These are phyloP conservation scores for Dipus sagitta DNA, from an alignment of 2,797 vertebrate genomes.

Conservation along the genomic window DNA sequence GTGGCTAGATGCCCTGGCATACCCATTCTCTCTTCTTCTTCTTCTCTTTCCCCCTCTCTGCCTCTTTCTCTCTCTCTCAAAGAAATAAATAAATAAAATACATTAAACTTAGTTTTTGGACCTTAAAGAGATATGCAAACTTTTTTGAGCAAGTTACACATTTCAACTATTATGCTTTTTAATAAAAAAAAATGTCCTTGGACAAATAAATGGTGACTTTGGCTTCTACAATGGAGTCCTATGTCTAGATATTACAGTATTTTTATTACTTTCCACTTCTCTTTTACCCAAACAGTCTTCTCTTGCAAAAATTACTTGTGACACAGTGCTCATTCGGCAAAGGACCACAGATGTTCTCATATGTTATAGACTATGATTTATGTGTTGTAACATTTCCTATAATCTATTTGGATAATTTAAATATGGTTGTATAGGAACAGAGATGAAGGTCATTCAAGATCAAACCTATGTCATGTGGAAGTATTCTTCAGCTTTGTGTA, in stretches of 20 bases:
- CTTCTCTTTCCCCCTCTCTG: too few relatives aligned
- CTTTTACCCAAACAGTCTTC: background rate
- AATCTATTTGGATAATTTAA: background rate
- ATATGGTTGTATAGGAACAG: too few relatives aligned
- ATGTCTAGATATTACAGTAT: background rate
- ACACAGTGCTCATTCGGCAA: background rate
- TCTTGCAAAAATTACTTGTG: background rate
- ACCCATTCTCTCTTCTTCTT: too few relatives aligned
- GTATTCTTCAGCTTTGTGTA: background rate
- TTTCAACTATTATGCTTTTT: background rate
- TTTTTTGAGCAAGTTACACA: background rate
- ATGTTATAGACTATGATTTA: background rate
- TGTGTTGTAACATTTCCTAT: background rate
- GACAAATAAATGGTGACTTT: background rate
- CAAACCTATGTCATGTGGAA: background rate
- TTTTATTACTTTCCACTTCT: background rate
- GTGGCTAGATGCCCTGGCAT: too few relatives aligned
- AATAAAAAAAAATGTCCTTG: constrained; percentile 13
- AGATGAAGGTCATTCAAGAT: background rate
- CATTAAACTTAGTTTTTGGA: too few relatives aligned
- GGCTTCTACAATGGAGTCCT: background rate
- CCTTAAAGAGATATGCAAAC: background rate
- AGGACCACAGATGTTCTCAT: background rate
- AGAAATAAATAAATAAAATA: too few relatives aligned
- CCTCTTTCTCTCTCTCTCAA: too few relatives aligned